A percentile compares a stretch with the other conserved stretches of the same genome.
Conservation (phyloP, 2,113 vertebrate genomes). For the Reinhardtius hippoglossoides region DNA sequence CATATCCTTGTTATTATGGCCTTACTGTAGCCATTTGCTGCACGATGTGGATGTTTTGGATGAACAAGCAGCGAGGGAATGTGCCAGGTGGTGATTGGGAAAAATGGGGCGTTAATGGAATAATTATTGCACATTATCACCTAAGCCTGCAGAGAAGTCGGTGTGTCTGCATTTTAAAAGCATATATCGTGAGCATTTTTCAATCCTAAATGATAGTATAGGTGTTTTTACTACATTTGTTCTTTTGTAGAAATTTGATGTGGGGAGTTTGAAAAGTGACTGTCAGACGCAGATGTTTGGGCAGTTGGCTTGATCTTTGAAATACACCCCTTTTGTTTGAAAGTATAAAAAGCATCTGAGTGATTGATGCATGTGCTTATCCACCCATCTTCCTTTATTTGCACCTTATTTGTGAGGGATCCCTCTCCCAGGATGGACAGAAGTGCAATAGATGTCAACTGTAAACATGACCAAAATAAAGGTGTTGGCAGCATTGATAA, state of each 20-base stretch:
- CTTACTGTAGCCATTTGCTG: slow-evolving; percentile 28
- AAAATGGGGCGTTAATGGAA: not conserved
- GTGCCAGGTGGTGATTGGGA: not conserved
- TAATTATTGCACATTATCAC: slow-evolving; percentile 15
- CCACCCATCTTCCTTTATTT: slow-evolving; percentile 4
- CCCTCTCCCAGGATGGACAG: too few species aligned
- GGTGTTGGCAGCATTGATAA: too few species aligned
- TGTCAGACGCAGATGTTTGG: slow-evolving; percentile 10
- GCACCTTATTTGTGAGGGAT: slow-evolving; percentile 13
- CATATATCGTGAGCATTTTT: too few species aligned
- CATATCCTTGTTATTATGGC: slow-evolving; percentile 25
- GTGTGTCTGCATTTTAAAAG: not conserved
- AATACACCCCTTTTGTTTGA: slow-evolving; percentile 8
- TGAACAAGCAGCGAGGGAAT: slow-evolving; percentile 2
- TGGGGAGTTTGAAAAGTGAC: slow-evolving; percentile 4
- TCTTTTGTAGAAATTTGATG: slow-evolving; percentile 7
- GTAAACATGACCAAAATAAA: too few species aligned
- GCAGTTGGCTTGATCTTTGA: slow-evolving; percentile 18
- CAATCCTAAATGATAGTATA: too few species aligned
- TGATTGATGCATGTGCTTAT: not conserved
- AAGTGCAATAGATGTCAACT: too few species aligned
- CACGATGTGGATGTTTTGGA: slow-evolving; percentile 2
- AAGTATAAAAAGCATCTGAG: not conserved
- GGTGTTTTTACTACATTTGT: too few species aligned
- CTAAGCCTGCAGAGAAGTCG: not conserved